These are phyloP conservation scores for Dicaeum eximium DNA, from an alignment of 2,113 vertebrate genomes.

Conservation along the genomic window DNA sequence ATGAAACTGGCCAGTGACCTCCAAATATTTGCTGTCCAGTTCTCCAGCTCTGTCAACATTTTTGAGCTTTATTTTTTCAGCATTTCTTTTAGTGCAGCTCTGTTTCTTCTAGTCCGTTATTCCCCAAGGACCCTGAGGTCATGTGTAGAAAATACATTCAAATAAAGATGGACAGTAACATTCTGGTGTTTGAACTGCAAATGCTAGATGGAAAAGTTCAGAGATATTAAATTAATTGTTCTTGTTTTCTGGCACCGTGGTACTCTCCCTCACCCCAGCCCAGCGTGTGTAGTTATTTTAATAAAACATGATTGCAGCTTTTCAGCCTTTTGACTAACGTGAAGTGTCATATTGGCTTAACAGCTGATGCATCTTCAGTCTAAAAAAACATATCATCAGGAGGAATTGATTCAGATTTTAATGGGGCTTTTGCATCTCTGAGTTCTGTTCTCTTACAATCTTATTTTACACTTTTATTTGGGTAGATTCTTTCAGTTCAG, in stretches of 20 bases:
- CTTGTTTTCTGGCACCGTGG: not conserved
- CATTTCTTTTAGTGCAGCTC: not conserved
- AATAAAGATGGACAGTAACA: not conserved
- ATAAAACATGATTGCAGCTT: conserved; percentile 49
- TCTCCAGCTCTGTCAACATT: not conserved
- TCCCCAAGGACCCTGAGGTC: not conserved
- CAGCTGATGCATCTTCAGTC: conserved; percentile 26
- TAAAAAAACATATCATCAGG: not conserved
- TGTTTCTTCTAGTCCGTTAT: not conserved
- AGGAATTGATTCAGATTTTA: conserved; percentile 7
- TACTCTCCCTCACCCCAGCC: not conserved
- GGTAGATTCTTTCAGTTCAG: not conserved
- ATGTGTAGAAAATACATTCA: not conserved
- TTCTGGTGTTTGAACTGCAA: not conserved
- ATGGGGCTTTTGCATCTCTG: conserved; percentile 1
- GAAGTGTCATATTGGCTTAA: conserved; percentile 30
- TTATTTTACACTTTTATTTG: not conserved
- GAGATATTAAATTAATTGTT: not conserved
- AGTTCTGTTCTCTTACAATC: not conserved
- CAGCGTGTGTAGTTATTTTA: conserved; percentile 27
- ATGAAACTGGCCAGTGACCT: not conserved
- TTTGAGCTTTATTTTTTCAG: not conserved
- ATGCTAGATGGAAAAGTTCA: not conserved
- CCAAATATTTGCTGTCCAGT: not conserved
- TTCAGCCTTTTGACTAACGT: conserved; percentile 49